A percentile compares a stretch with the other conserved stretches of the same genome.
Evolutionary conservation across 2,797 vertebrate genomes (phyloP).

Genomic region (Setipinna tenuifilis): DNA sequence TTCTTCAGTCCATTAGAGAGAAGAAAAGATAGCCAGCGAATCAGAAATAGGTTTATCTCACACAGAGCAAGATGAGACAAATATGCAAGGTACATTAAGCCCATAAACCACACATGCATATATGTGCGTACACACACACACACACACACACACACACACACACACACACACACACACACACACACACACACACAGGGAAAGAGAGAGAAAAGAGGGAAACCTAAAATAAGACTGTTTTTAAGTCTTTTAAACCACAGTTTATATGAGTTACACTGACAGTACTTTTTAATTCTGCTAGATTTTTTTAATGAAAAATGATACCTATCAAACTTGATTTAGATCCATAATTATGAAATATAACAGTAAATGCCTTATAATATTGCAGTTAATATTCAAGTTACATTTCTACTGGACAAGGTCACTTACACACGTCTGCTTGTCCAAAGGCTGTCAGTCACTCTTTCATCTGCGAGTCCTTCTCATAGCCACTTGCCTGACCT

Average conservation of each 20-base stretch:
- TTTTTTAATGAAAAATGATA: neutral
- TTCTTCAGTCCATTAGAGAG: conserved; percentile 28
- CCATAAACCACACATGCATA: neutral
- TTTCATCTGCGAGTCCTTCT: neutral
- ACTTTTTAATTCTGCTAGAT: neutral
- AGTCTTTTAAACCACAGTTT: neutral
- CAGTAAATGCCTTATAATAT: neutral
- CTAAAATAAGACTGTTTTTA: neutral
- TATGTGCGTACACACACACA: neutral
- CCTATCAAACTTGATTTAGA: neutral
- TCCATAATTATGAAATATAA: neutral
- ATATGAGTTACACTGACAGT: neutral
- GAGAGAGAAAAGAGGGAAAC: neutral
- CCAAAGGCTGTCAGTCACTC: neutral
- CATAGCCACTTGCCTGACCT: neutral
- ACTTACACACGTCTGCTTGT: neutral
- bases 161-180: neutral
- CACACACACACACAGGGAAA: neutral
- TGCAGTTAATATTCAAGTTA: neutral
- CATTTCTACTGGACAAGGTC: neutral
- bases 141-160: neutral
- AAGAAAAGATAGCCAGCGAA: conserved; percentile 25
- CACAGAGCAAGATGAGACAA: neutral
- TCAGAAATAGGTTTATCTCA: conserved; percentile 32
- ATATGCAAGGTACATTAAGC: neutral